Evolutionary conservation across 64 coral and sea anemone genomes (phyloP).

Genomic region (Hydrozoanthus tunicans): DNA sequence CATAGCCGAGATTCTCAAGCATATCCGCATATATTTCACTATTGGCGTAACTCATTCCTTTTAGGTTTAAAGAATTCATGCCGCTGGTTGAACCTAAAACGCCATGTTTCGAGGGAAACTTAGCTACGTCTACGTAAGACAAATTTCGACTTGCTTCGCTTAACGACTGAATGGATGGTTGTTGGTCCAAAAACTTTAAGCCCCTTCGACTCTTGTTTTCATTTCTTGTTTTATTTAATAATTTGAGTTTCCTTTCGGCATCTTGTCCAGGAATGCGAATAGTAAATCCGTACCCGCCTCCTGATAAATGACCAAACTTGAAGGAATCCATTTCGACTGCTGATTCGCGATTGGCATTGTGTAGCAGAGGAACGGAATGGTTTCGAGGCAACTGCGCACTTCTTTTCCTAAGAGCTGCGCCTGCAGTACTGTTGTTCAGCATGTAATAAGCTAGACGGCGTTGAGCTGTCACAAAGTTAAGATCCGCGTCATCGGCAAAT

Average conservation of each 20-base stretch:
- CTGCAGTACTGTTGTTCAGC: slow-evolving; percentile 45
- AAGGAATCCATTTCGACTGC: slow-evolving; percentile 66
- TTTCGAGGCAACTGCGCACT: neutral
- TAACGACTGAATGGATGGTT: slow-evolving; percentile 46
- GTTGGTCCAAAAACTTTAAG: neutral
- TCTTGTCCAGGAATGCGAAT: slow-evolving; percentile 66
- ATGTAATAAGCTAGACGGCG: slow-evolving; percentile 82
- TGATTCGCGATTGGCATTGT: neutral
- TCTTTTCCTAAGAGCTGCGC: slow-evolving; percentile 23
- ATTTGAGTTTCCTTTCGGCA: neutral
- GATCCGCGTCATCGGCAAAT: slow-evolving; percentile 70
- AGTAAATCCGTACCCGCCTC: slow-evolving; percentile 83
- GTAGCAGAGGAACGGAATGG: neutral
- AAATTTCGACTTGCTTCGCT: slow-evolving; percentile 47
- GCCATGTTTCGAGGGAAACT: neutral
- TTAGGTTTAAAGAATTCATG: neutral
- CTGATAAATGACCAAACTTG: slow-evolving; percentile 69
- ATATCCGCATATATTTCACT: neutral
- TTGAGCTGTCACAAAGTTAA: slow-evolving; percentile 84
- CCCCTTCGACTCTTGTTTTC: neutral
- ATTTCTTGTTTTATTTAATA: neutral
- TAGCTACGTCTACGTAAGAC: neutral
- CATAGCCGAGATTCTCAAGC: neutral
- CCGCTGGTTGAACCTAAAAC: neutral
- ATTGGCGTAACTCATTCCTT: neutral